Evolutionary conservation across 2,797 vertebrate species (phyloP).

Genomic region (Sciurus carolinensis): DNA sequence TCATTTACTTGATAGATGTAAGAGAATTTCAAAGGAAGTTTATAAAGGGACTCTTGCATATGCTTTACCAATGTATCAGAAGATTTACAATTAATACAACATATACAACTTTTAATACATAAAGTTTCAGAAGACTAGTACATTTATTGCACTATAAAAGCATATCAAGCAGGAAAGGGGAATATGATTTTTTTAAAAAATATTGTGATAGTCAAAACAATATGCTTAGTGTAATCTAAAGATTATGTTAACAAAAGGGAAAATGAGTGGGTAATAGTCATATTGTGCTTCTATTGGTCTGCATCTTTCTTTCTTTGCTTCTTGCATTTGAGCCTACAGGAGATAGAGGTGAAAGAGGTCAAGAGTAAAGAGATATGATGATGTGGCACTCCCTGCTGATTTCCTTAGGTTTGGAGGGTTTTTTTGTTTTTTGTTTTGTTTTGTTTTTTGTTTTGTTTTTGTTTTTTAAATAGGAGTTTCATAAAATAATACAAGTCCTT

Average conservation of each 20-base stretch:
- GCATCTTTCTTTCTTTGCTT: not conserved
- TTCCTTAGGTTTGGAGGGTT: not conserved
- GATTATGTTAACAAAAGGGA: not conserved
- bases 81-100: constrained; percentile 43
- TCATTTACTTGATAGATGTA: constrained; percentile 58
- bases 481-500: not conserved
- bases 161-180: not conserved
- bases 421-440: not conserved
- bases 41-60: not conserved
- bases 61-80: not conserved
- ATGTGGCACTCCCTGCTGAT: not conserved
- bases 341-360: not conserved
- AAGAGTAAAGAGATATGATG: not conserved
- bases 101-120: not conserved
- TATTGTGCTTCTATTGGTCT: not conserved
- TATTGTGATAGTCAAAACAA: not conserved
- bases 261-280: not conserved
- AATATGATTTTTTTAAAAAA: not conserved
- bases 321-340: not conserved
- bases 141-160: not conserved
- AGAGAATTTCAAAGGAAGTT: constrained; percentile 56
- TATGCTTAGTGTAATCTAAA: not conserved
- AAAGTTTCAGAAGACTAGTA: not conserved
- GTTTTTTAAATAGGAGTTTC: constrained; percentile 1
- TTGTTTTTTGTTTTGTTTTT: not conserved